Conservation (phyloP, 2,888 invertebrate genomes). For the Microplitis manilae region DNA sequence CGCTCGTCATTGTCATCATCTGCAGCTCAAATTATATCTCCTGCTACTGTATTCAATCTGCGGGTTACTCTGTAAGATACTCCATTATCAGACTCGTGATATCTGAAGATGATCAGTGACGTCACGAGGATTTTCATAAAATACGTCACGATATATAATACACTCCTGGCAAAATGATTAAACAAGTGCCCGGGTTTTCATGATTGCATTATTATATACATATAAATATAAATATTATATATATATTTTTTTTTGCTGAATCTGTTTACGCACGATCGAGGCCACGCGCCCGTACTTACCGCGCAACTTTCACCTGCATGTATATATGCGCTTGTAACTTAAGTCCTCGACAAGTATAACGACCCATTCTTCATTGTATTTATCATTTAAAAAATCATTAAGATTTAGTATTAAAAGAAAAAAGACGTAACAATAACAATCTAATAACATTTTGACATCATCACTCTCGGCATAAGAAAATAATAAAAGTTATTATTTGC, state of each 20-base stretch:
- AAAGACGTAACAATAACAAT: neutral
- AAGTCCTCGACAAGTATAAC: conserved; percentile 18
- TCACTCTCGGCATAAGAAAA: too few relatives aligned
- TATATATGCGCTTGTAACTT: conserved; percentile 28
- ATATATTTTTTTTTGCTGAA: conserved; percentile 16
- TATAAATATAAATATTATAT: conserved; percentile 5
- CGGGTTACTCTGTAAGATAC: neutral
- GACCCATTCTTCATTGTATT: conserved; percentile 25
- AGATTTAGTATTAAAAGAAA: neutral
- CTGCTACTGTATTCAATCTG: neutral
- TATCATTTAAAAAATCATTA: neutral
- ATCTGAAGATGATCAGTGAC: neutral
- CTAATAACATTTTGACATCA: neutral
- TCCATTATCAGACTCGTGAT: neutral
- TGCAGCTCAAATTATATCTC: too few relatives aligned
- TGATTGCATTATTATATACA: neutral
- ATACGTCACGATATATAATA: neutral
- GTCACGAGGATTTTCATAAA: neutral
- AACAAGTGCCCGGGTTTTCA: neutral
- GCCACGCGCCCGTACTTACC: conserved; percentile 51
- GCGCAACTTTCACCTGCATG: conserved; percentile 51
- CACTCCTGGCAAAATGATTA: neutral
- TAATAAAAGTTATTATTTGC: too few relatives aligned
- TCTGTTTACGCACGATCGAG: conserved; percentile 52
- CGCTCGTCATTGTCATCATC: neutral